Conservation (phyloP, 2,797 vertebrate species). For the Pantherophis vulpinus region DNA sequence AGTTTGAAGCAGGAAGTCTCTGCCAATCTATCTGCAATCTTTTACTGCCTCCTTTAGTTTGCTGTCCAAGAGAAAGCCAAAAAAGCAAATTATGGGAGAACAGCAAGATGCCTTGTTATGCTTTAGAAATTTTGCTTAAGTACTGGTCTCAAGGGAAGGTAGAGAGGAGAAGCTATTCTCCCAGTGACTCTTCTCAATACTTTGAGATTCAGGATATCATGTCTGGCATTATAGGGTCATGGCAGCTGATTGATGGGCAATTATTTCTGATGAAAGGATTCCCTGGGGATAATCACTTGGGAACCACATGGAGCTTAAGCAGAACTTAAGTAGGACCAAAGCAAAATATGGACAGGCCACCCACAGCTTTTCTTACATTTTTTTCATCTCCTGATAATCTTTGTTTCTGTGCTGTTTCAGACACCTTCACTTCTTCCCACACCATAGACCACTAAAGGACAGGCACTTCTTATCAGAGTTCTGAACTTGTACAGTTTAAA, state of each 20-base stretch:
- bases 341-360: neutral
- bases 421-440: neutral
- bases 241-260: neutral
- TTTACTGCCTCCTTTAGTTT: neutral
- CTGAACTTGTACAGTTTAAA: neutral
- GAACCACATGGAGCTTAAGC: neutral
- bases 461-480: neutral
- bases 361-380: neutral
- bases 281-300: neutral
- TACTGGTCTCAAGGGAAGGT: neutral
- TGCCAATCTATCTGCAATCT: neutral
- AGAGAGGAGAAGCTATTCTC: neutral
- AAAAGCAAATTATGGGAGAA: neutral
- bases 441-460: neutral
- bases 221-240: neutral
- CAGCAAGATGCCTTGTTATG: neutral
- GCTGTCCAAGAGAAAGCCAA: neutral
- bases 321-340: neutral
- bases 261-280: neutral
- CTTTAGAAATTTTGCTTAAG: neutral
- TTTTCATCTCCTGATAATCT: neutral
- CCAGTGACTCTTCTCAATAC: neutral
- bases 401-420: neutral
- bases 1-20: neutral
- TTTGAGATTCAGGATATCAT: neutral